Conservation (phyloP, 2,113 vertebrate genomes). For the Pteronura brasiliensis region DNA sequence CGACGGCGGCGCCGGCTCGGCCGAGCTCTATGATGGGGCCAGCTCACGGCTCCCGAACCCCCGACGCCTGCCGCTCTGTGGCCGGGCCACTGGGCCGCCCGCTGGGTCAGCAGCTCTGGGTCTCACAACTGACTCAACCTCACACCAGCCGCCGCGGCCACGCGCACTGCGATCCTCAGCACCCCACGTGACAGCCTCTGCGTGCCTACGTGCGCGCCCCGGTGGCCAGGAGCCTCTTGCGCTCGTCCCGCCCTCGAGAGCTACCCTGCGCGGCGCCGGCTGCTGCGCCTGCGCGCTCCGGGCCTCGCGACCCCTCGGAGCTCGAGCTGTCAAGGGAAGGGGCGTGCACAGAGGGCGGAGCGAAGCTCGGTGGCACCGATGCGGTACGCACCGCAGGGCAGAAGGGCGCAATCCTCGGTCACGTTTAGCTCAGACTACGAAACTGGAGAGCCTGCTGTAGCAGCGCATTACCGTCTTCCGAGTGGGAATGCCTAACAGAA, state of each 20-base stretch:
- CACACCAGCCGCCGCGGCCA: conserved; percentile 58
- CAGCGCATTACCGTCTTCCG: not conserved
- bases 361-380: too few relatives aligned
- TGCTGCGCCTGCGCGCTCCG: conserved; percentile 12
- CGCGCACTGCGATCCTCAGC: conserved; percentile 73
- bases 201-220: conserved; percentile 57
- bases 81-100: not conserved
- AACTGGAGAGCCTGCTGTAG: not conserved
- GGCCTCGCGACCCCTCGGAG: not conserved
- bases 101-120: conserved; percentile 52
- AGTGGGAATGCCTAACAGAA: not conserved
- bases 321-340: not conserved
- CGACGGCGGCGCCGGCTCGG: not conserved
- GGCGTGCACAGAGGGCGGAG: not conserved
- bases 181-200: conserved; percentile 61
- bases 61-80: conserved; percentile 40
- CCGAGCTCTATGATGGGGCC: not conserved
- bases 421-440: not conserved
- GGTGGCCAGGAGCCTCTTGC: not conserved
- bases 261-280: not conserved
- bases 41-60: conserved; percentile 27
- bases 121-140: conserved; percentile 69
- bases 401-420: not conserved
- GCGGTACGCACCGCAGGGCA: not conserved
- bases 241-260: not conserved